Evolutionary conservation across 2,113 vertebrate species (phyloP).

Genomic region (Chaetodon trifascialis): DNA sequence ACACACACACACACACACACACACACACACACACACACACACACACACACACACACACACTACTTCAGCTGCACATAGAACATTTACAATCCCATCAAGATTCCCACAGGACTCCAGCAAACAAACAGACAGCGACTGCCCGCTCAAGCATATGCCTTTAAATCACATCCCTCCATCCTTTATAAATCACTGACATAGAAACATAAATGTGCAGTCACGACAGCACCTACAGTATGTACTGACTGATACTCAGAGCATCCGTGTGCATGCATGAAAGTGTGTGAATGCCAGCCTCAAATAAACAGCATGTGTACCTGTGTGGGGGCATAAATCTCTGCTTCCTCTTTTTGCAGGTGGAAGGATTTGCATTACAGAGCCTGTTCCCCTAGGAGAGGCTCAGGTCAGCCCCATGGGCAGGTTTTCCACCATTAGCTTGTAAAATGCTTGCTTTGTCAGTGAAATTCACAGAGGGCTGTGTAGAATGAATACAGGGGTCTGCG

Average conservation of each 20-base stretch:
- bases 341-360: constrained; percentile 79
- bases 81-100: constrained; percentile 74
- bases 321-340: constrained; percentile 75
- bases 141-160: constrained; percentile 66
- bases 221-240: constrained; percentile 37
- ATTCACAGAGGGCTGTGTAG: constrained; percentile 44
- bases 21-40: constrained; percentile 32
- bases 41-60: constrained; percentile 21
- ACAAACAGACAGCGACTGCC: constrained; percentile 66
- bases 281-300: constrained; percentile 59
- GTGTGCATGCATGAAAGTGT: constrained; percentile 36
- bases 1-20: constrained; percentile 24
- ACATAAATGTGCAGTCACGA: constrained; percentile 51
- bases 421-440: constrained; percentile 64
- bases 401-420: constrained; percentile 52
- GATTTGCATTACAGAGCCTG: constrained; percentile 43
- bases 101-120: constrained; percentile 78
- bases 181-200: constrained; percentile 74
- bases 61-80: constrained; percentile 53
- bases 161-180: constrained; percentile 68
- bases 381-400: constrained; percentile 44
- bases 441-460: constrained; percentile 50
- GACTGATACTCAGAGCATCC: constrained; percentile 40
- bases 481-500: constrained; percentile 30
- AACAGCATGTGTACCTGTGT: constrained; percentile 59